Evolutionary conservation across 2,888 invertebrate species (phyloP).

Genomic region (Dolichopus griseipennis): DNA sequence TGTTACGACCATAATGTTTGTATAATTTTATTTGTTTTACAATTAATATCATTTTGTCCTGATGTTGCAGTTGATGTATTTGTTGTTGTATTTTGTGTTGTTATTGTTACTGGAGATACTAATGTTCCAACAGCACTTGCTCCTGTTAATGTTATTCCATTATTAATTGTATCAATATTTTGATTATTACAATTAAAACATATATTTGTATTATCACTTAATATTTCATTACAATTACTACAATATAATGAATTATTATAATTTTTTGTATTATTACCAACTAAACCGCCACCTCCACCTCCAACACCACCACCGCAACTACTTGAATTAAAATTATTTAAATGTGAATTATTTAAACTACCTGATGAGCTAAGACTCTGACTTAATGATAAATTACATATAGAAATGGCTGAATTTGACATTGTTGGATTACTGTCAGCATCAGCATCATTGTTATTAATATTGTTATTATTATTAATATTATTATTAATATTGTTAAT

Average conservation of each 20-base stretch:
- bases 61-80: not conserved
- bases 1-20: constrained; percentile 10
- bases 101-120: not conserved
- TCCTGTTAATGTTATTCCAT: not conserved
- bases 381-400: constrained; percentile 9
- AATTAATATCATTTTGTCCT: not conserved
- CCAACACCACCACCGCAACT: not conserved
- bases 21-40: constrained; percentile 5
- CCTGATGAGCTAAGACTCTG: not conserved
- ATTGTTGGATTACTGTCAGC: not conserved
- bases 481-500: not conserved
- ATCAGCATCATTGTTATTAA: not conserved
- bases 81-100: not conserved
- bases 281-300: not conserved
- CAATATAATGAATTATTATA: not conserved
- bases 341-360: constrained; percentile 2
- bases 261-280: not conserved
- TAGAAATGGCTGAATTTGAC: not conserved
- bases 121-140: not conserved
- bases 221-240: not conserved
- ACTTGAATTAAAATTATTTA: constrained; percentile 3
- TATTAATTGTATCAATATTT: not conserved
- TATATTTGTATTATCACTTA: not conserved
- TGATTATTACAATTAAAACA: not conserved
- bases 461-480: not conserved